phyloP scores from a whole-genome alignment of 1,140 invertebrate genomes.

The Hetaerina americana region DNA sequence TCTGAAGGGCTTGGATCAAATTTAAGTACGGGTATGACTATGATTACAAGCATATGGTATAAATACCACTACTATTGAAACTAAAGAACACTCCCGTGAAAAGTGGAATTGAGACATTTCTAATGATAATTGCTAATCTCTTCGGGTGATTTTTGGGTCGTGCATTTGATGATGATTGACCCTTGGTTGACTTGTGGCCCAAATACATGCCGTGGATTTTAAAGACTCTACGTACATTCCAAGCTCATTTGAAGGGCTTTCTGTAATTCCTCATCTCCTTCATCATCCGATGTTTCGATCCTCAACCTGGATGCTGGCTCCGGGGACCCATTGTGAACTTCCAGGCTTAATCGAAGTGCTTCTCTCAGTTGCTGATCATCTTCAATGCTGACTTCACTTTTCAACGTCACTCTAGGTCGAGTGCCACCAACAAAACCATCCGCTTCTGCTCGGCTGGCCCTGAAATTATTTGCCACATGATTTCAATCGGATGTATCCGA shows the following conservation, averaged over 20 bases:
- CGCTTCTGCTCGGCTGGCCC: neutral
- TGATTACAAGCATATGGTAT: too few species aligned
- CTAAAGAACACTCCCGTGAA: too few species aligned
- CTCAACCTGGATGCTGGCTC: neutral
- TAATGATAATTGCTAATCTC: too few species aligned
- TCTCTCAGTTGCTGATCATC: slow-evolving; percentile 33
- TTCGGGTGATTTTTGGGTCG: too few species aligned
- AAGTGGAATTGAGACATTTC: too few species aligned
- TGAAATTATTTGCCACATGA: too few species aligned
- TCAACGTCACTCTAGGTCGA: slow-evolving; percentile 9
- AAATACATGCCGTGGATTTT: too few species aligned
- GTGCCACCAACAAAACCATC: slow-evolving; percentile 23
- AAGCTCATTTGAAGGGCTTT: slow-evolving; percentile 35
- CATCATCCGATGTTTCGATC: slow-evolving; percentile 11
- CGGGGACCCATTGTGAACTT: slow-evolving; percentile 13
- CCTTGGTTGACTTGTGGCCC: too few species aligned
- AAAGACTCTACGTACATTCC: slow-evolving; percentile 19
- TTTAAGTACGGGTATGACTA: too few species aligned
- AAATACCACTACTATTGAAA: too few species aligned
- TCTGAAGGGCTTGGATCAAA: too few species aligned
- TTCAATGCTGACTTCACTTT: slow-evolving; percentile 16
- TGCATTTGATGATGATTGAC: too few species aligned
- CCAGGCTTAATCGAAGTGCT: slow-evolving; percentile 36
- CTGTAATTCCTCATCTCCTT: slow-evolving; percentile 25
- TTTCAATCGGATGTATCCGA: slow-evolving; percentile 23